A percentile compares a stretch with the other conserved stretches of the same genome.
Evolutionary conservation across 2,888 invertebrate species (phyloP).

Genomic region (Charanyca ferruginea): DNA sequence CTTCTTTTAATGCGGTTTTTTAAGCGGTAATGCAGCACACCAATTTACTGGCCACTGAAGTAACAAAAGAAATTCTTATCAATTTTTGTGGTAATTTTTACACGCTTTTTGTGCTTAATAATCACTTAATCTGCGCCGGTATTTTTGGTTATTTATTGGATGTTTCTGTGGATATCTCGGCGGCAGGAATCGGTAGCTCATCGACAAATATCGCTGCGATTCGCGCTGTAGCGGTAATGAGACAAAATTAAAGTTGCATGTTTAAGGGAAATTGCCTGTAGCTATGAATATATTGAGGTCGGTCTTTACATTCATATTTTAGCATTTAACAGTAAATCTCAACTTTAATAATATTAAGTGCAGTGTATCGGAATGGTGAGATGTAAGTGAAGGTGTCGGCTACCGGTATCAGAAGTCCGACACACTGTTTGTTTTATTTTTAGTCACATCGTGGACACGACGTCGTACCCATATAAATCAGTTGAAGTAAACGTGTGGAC

Average conservation of each 20-base stretch:
- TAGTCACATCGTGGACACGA: slow-evolving; percentile 64
- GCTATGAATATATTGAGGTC: slow-evolving; percentile 66
- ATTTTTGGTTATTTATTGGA: slow-evolving; percentile 76
- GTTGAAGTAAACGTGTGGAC: slow-evolving; percentile 54
- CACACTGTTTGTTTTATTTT: slow-evolving; percentile 69
- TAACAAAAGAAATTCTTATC: slow-evolving; percentile 83
- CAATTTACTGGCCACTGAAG: slow-evolving; percentile 74
- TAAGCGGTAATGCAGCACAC: slow-evolving; percentile 67
- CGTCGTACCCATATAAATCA: slow-evolving; percentile 70
- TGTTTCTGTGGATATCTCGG: slow-evolving; percentile 64
- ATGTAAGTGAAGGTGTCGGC: slow-evolving; percentile 29
- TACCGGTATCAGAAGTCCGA: slow-evolving; percentile 53
- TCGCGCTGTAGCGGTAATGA: slow-evolving; percentile 72
- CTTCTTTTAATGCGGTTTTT: slow-evolving; percentile 82
- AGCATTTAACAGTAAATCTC: slow-evolving; percentile 57
- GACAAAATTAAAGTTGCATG: slow-evolving; percentile 71
- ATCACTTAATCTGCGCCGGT: slow-evolving; percentile 81
- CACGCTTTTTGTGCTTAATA: slow-evolving; percentile 77
- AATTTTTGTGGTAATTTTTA: slow-evolving; percentile 77
- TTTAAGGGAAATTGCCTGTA: slow-evolving; percentile 72
- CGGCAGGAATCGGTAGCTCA: slow-evolving; percentile 68
- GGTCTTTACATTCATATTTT: slow-evolving; percentile 63
- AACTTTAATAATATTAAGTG: slow-evolving; percentile 42
- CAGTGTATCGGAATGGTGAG: slow-evolving; percentile 16
- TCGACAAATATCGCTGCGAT: slow-evolving; percentile 72